A percentile compares a stretch with the other conserved stretches of the same genome.
Conservation (phyloP, 2,113 vertebrate genomes). For the Setophaga petechia region DNA sequence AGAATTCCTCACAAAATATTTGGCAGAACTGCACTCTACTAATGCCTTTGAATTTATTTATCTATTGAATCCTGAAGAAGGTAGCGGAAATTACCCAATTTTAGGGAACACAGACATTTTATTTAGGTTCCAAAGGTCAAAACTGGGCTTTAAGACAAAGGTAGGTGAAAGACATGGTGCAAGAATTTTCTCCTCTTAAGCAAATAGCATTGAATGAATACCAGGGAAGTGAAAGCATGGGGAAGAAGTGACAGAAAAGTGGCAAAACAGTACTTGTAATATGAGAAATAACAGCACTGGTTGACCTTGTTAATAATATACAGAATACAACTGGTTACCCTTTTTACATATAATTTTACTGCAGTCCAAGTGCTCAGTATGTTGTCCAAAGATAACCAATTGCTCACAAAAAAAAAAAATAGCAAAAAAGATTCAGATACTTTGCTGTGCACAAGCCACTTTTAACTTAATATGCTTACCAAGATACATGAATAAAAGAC, state of each 20-base stretch:
- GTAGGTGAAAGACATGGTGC: neutral
- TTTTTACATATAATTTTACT: neutral
- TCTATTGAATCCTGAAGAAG: neutral
- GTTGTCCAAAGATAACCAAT: neutral
- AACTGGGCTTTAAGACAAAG: neutral
- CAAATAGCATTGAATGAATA: neutral
- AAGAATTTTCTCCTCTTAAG: neutral
- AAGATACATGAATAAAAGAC: neutral
- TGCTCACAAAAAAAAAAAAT: neutral
- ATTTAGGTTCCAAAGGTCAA: neutral
- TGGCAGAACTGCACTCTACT: neutral
- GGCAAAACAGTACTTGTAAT: neutral
- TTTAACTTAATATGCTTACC: neutral
- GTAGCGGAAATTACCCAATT: neutral
- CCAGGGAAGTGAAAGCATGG: accelerated
- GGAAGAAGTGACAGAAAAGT: neutral
- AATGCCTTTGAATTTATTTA: neutral
- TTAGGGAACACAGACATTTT: neutral
- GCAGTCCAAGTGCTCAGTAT: neutral
- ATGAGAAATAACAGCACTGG: neutral
- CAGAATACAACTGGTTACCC: neutral
- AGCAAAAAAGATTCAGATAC: neutral
- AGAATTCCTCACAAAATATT: neutral
- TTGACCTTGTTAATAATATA: neutral
- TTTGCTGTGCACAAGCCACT: neutral